Evolutionary conservation across 1,140 invertebrate genomes (phyloP).

Genomic region (Caenorhabditis latens): DNA sequence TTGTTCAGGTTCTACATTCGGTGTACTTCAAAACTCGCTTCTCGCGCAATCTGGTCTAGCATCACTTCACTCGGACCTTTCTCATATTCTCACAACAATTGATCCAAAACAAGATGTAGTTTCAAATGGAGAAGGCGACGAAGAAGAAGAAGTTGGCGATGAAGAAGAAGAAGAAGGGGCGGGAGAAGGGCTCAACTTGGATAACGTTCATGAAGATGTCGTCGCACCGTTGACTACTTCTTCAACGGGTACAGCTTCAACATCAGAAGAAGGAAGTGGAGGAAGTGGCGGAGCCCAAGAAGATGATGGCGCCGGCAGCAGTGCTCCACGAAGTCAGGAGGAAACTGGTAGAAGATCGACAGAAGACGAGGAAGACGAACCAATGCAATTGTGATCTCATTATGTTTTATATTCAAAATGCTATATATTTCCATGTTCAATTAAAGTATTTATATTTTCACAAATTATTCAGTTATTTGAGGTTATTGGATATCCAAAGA

Average conservation of each 20-base stretch:
- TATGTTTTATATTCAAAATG: not conserved
- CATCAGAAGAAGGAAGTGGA: not conserved
- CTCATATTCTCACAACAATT: not conserved
- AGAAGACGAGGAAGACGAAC: not conserved
- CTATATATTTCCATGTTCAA: not conserved
- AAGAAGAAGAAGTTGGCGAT: not conserved
- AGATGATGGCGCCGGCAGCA: not conserved
- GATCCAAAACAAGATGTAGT: not conserved
- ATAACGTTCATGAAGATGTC: not conserved
- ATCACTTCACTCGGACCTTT: slow-evolving; percentile 19
- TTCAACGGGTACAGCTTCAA: not conserved
- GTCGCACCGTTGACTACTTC: slow-evolving; percentile 2
- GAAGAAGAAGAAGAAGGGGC: not conserved
- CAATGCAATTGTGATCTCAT: slow-evolving; percentile 25
- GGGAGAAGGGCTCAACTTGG: too few species aligned
- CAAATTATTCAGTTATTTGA: too few species aligned
- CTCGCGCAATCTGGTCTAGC: slow-evolving; percentile 14
- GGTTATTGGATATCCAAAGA: too few species aligned
- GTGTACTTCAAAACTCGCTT: slow-evolving; percentile 32
- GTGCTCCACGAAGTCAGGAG: slow-evolving; percentile 31
- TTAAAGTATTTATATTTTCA: too few species aligned
- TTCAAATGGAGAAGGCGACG: not conserved
- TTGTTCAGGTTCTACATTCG: slow-evolving; percentile 20
- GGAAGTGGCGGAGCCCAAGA: not conserved
- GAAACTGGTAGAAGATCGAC: not conserved